A percentile compares a stretch with the other conserved stretches of the same genome.
Evolutionary conservation across 2,888 invertebrate genomes (phyloP).

Genomic region (Meandrusa payeni): DNA sequence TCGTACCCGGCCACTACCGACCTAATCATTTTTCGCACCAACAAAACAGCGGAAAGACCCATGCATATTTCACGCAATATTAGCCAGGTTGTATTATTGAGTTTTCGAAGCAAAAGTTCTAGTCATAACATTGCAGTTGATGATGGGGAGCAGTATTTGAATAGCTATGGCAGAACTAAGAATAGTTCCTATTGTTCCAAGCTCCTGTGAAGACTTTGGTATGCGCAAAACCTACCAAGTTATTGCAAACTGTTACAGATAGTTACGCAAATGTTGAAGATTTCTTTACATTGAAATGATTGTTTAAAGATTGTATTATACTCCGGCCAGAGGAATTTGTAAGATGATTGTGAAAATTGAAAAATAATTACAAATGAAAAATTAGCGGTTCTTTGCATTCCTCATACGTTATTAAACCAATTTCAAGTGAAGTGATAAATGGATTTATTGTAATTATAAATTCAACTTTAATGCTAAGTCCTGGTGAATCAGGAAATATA

Average conservation of each 20-base stretch:
- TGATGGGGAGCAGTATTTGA: background rate
- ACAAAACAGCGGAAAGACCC: conserved; percentile 59
- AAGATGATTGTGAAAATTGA: no score
- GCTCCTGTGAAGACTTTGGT: background rate
- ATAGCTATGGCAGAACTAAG: no score
- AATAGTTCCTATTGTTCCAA: background rate
- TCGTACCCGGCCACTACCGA: conserved; percentile 54
- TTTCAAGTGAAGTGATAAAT: no score
- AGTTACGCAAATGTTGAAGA: no score
- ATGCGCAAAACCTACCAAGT: conserved; percentile 19
- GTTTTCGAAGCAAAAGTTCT: conserved; percentile 55
- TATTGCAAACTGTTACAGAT: no score
- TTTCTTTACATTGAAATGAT: no score
- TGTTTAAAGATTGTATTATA: no score
- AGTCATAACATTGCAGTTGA: conserved; percentile 8
- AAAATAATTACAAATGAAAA: no score
- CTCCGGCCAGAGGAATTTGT: no score
- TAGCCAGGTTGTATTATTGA: conserved; percentile 64
- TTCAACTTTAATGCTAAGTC: conserved; percentile 17
- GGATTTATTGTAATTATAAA: no score
- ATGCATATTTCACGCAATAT: conserved; percentile 72
- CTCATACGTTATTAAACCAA: no score
- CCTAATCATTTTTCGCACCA: conserved; percentile 73
- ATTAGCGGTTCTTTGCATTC: no score
- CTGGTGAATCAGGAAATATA: conserved; percentile 36